phyloP scores from a whole-genome alignment of 2,888 invertebrate species.

The Cantharis nigra region DNA sequence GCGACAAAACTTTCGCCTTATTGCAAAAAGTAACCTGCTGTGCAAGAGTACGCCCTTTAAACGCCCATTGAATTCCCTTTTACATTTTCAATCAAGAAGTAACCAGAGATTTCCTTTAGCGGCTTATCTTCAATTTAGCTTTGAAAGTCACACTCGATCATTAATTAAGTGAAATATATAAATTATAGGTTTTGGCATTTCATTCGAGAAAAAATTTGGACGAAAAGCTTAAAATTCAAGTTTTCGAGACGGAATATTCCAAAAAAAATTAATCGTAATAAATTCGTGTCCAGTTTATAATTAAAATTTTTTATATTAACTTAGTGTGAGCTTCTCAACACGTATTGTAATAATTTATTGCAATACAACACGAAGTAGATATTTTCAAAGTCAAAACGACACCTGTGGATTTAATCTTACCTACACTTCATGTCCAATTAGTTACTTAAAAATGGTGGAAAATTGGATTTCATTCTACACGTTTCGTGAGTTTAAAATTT shows the following conservation, averaged over 20 bases:
- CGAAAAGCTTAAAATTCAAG: background rate
- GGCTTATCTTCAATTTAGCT: conserved; percentile 14
- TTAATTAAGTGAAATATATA: background rate
- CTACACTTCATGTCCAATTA: background rate
- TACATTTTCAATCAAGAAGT: conserved; percentile 29
- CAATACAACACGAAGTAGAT: conserved; percentile 1
- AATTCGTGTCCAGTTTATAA: conserved; percentile 1
- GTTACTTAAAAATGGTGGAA: background rate
- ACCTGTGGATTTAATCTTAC: conserved; percentile 1
- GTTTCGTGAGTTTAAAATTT: background rate
- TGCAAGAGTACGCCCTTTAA: conserved; percentile 27
- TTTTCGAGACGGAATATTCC: background rate
- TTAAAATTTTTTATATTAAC: background rate
- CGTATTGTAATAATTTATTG: conserved; percentile 2
- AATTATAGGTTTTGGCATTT: background rate
- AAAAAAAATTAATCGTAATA: background rate
- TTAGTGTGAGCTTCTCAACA: conserved; percentile 1
- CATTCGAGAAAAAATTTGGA: background rate
- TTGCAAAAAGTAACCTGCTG: conserved; percentile 11
- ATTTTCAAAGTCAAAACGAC: background rate
- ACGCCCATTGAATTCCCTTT: conserved; percentile 31
- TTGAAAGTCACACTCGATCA: conserved; percentile 6
- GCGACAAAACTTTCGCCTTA: background rate
- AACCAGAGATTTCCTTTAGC: conserved; percentile 24
- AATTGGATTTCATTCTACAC: background rate